Evolutionary conservation across 2,113 vertebrate genomes (phyloP).

Genomic region (Pangasianodon hypophthalmus): DNA sequence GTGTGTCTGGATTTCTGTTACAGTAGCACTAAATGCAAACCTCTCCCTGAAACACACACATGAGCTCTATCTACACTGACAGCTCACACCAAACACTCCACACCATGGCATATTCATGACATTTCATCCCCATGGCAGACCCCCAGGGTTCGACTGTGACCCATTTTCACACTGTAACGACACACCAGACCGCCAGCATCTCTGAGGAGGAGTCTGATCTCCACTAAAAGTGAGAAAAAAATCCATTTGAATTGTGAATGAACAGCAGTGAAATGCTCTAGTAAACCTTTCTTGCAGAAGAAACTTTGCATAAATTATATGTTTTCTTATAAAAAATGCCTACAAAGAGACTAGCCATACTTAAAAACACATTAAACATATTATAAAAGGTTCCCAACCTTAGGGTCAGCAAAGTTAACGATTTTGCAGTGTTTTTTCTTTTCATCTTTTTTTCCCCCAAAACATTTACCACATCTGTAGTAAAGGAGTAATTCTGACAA

Average conservation of each 20-base stretch:
- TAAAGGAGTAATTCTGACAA: background rate
- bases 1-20: background rate
- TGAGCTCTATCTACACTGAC: constrained; percentile 54
- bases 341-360: background rate
- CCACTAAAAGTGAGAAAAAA: background rate
- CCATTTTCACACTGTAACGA: background rate
- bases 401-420: background rate
- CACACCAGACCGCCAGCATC: background rate
- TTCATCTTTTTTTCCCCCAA: background rate
- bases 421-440: background rate
- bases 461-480: background rate
- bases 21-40: background rate
- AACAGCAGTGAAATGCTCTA: background rate
- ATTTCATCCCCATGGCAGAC: background rate
- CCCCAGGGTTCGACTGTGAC: background rate
- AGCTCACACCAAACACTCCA: constrained; percentile 61
- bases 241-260: background rate
- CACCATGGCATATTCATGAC: constrained; percentile 30
- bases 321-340: background rate
- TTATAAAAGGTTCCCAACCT: background rate
- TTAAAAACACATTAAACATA: background rate
- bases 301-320: background rate
- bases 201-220: background rate
- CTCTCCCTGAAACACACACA: background rate
- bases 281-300: background rate